Evolutionary conservation across 2,113 vertebrate species (phyloP).

Genomic region (Phrynocephalus versicolor): DNA sequence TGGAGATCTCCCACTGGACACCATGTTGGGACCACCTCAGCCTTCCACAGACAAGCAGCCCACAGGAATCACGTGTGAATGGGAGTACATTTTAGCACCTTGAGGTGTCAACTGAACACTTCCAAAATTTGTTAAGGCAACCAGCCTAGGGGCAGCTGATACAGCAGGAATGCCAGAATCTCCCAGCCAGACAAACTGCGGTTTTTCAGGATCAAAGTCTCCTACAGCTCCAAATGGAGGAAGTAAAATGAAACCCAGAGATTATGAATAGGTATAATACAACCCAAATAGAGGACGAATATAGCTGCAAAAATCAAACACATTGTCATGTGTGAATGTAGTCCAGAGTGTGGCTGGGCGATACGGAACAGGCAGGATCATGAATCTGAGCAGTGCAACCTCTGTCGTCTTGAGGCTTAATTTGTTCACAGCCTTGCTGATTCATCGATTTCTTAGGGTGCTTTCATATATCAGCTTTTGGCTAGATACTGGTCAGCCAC

Average conservation of each 20-base stretch:
- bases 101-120: background rate
- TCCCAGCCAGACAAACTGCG: background rate
- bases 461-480: slow-evolving; percentile 31
- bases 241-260: background rate
- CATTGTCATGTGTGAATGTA: background rate
- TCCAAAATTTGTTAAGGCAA: background rate
- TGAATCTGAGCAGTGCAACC: no score
- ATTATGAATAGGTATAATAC: background rate
- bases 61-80: background rate
- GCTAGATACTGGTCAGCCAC: slow-evolving; percentile 27
- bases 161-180: background rate
- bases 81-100: slow-evolving; percentile 5
- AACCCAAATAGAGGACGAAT: background rate
- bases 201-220: background rate
- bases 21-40: slow-evolving; percentile 7
- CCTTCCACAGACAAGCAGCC: slow-evolving; percentile 17
- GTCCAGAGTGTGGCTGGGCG: background rate
- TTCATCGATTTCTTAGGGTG: slow-evolving; percentile 31
- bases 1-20: background rate
- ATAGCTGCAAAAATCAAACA: background rate
- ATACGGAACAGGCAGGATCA: background rate
- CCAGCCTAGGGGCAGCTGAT: background rate
- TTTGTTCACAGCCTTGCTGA: slow-evolving; percentile 19
- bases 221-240: background rate
- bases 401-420: background rate